A percentile compares a stretch with the other conserved stretches of the same genome.
These are phyloP conservation scores for Diglossa brunneiventris DNA, from an alignment of 2,113 vertebrate species.

Conservation along the genomic window DNA sequence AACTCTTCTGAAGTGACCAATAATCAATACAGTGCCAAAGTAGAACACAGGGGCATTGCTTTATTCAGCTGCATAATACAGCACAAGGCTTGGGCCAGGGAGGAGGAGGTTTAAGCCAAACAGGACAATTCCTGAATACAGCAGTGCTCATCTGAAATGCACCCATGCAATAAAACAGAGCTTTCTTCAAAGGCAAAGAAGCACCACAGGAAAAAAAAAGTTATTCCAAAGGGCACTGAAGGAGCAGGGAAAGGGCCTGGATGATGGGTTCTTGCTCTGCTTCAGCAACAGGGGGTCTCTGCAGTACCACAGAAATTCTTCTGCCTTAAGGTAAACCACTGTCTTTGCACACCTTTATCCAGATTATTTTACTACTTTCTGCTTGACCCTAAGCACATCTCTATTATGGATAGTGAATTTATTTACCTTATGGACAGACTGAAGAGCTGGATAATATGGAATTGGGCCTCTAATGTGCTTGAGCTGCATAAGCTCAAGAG, in stretches of 20 bases:
- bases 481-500: background rate
- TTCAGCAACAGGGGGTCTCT: background rate
- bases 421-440: background rate
- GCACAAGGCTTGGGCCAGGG: background rate
- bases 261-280: background rate
- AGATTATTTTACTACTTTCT: background rate
- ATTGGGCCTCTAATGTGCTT: background rate
- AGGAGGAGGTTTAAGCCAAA: background rate
- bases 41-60: background rate
- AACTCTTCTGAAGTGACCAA: background rate
- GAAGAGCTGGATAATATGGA: background rate
- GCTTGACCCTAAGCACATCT: background rate
- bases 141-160: background rate
- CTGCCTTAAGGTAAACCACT: background rate
- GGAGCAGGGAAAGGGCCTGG: background rate
- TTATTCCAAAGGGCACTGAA: background rate
- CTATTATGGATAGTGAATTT: rapidly evolving
- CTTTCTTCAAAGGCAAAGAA: background rate
- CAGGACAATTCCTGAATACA: background rate
- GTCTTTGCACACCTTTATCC: background rate
- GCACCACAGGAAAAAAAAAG: background rate
- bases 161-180: background rate
- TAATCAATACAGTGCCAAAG: background rate
- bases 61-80: background rate
- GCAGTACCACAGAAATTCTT: background rate